Evolutionary conservation across 2,888 invertebrate species (phyloP).

Genomic region (Polietes domitor): DNA sequence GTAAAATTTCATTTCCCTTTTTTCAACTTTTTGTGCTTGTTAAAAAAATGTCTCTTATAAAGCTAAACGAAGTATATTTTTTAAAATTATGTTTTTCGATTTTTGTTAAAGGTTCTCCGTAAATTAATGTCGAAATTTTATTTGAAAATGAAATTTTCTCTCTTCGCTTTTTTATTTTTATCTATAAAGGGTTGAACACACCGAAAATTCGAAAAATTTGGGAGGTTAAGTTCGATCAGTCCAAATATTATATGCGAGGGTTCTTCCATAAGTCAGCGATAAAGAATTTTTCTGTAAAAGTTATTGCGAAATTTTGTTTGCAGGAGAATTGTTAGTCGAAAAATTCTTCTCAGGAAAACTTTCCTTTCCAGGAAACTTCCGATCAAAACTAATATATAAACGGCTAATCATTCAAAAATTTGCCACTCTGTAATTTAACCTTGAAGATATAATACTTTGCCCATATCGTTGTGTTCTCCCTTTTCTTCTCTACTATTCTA

Average conservation of each 20-base stretch:
- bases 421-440: no score
- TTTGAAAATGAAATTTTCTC: slow-evolving; percentile 36
- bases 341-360: no score
- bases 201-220: background rate
- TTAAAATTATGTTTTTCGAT: background rate
- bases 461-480: background rate
- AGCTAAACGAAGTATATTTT: slow-evolving; percentile 16
- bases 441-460: no score
- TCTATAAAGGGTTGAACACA: background rate
- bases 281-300: no score
- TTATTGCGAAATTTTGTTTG: no score
- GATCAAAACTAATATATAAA: no score
- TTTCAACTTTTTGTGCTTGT: slow-evolving; percentile 10
- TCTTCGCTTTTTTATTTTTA: slow-evolving; percentile 4
- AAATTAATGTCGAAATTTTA: background rate
- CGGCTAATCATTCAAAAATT: no score
- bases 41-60: slow-evolving; percentile 27
- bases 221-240: no score
- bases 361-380: no score
- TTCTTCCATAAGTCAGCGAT: no score
- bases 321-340: no score
- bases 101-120: background rate
- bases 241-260: no score
- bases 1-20: slow-evolving; percentile 27
- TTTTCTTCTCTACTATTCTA: slow-evolving; percentile 10